phyloP scores from a whole-genome alignment of 2,888 invertebrate species.

The Nasonovia ribisnigri region DNA sequence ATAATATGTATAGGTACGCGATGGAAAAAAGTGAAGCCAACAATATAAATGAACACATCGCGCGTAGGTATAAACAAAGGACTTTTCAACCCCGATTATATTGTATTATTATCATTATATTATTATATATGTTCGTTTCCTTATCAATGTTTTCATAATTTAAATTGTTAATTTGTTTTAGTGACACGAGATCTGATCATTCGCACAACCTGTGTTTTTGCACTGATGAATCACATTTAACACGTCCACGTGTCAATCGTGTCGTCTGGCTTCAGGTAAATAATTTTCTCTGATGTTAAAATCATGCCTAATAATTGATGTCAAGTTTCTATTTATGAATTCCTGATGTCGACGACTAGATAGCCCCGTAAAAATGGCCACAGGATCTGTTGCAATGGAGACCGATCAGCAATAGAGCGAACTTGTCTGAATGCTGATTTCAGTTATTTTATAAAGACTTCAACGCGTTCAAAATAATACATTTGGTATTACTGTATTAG shows the following conservation, averaged over 20 bases:
- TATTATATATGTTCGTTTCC: background rate
- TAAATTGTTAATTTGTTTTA: background rate
- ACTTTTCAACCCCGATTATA: background rate
- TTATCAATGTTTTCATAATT: background rate
- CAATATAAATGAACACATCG: background rate
- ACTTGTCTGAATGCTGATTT: background rate
- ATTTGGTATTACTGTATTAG: background rate
- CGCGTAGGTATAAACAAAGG: background rate
- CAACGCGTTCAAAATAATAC: background rate
- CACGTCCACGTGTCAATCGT: background rate
- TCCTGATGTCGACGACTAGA: background rate
- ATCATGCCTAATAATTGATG: background rate
- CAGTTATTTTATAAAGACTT: background rate
- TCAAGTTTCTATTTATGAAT: background rate
- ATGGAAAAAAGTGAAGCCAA: background rate
- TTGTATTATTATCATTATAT: background rate
- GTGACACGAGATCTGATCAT: background rate
- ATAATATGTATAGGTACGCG: too few relatives aligned
- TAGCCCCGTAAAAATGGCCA: background rate
- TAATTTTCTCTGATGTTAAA: background rate
- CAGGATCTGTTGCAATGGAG: background rate
- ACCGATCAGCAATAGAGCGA: background rate
- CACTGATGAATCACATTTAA: background rate
- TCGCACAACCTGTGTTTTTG: background rate
- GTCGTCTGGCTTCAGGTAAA: background rate